Conservation (phyloP, 1,140 invertebrate genomes). For the Periplaneta americana region DNA sequence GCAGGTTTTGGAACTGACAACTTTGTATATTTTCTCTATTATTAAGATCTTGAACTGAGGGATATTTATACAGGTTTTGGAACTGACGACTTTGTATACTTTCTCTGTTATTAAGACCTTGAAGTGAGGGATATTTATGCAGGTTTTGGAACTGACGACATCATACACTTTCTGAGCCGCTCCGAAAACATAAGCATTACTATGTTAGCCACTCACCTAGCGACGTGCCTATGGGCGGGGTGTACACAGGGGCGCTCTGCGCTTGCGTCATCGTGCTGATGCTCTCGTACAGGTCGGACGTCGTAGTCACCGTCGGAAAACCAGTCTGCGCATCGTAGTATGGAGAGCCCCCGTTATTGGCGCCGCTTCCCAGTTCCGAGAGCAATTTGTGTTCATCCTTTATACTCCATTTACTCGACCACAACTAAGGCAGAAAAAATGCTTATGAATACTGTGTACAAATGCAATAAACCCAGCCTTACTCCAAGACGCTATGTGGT, state of each 20-base stretch:
- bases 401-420: constrained; percentile 81
- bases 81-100: too few species aligned
- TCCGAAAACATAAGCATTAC: too few species aligned
- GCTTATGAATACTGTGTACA: constrained; percentile 7
- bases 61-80: too few species aligned
- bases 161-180: too few species aligned
- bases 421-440: constrained; percentile 54
- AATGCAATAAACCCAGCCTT: background rate
- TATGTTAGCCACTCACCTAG: constrained; percentile 11
- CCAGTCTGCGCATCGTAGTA: constrained; percentile 57
- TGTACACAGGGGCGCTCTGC: constrained; percentile 63
- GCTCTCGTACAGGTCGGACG: constrained; percentile 61
- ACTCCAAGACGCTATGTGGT: too few species aligned
- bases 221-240: constrained; percentile 57
- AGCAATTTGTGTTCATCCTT: constrained; percentile 83
- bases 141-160: too few species aligned
- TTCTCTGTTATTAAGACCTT: too few species aligned
- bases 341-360: constrained; percentile 37
- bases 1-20: too few species aligned
- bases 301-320: constrained; percentile 52
- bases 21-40: too few species aligned
- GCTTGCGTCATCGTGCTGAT: constrained; percentile 69
- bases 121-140: too few species aligned
- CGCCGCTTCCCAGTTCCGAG: constrained; percentile 66
- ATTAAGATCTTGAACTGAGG: too few species aligned